Evolutionary conservation across 2,888 invertebrate genomes (phyloP).

Genomic region (Plutella xylostella): DNA sequence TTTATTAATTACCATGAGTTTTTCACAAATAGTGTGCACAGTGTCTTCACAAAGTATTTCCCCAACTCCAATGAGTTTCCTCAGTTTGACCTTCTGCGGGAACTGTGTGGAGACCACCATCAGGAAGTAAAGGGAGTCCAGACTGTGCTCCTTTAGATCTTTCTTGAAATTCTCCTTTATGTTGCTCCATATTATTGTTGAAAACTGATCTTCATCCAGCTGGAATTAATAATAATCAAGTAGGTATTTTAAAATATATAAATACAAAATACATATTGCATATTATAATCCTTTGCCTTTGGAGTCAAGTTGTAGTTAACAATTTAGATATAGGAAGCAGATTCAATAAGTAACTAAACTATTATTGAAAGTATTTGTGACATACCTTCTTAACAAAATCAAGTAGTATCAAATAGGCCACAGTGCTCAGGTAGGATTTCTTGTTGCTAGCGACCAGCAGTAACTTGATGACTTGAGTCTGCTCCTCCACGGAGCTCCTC

Average conservation of each 20-base stretch:
- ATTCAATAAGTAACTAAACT: no score
- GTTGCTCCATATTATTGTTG: constrained; percentile 68
- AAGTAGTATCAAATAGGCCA: constrained; percentile 71
- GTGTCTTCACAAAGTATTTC: constrained; percentile 71
- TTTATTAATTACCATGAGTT: constrained; percentile 77
- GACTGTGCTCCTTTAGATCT: constrained; percentile 72
- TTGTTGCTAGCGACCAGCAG: constrained; percentile 68
- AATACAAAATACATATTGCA: no score
- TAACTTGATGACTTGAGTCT: constrained; percentile 37
- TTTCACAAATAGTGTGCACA: constrained; percentile 64
- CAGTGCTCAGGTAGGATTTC: constrained; percentile 71
- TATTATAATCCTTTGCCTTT: no score
- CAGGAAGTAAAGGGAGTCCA: constrained; percentile 75
- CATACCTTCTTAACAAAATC: constrained; percentile 71
- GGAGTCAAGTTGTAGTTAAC: no score
- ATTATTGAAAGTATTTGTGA: no score
- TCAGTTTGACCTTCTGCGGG: constrained; percentile 63
- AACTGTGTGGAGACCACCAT: constrained; percentile 51
- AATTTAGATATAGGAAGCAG: no score
- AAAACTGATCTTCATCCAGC: constrained; percentile 67
- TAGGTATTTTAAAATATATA: no score
- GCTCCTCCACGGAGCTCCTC: constrained; percentile 58
- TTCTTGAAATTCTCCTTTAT: constrained; percentile 72
- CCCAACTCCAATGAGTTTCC: constrained; percentile 64
- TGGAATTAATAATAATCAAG: no score